Evolutionary conservation across 2,888 invertebrate genomes (phyloP).

Genomic region (Drosophila formosana): DNA sequence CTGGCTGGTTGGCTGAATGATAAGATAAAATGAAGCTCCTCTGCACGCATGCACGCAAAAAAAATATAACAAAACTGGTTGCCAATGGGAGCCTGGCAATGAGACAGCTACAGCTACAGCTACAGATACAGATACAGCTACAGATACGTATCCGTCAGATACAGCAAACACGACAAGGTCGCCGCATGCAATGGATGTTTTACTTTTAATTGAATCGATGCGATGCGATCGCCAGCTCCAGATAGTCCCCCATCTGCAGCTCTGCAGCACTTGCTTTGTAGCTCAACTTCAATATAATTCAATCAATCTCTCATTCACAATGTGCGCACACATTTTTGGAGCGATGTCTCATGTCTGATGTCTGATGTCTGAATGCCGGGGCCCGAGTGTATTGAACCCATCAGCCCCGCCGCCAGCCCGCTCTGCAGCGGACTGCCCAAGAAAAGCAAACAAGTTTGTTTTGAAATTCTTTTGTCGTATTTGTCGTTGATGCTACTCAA

Average conservation of each 20-base stretch:
- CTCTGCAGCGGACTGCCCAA: constrained; percentile 14
- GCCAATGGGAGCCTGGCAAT: constrained; percentile 55
- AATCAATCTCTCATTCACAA: constrained; percentile 62
- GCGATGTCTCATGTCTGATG: constrained; percentile 15
- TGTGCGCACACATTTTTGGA: constrained; percentile 34
- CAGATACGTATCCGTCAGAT: constrained; percentile 21
- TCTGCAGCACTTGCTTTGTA: constrained; percentile 1
- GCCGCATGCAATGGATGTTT: constrained; percentile 51
- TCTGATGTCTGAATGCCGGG: constrained; percentile 44
- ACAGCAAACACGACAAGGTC: constrained; percentile 64
- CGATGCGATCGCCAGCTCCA: constrained; percentile 22
- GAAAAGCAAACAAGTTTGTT: constrained; percentile 69
- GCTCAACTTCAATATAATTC: constrained; percentile 51
- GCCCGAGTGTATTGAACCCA: constrained; percentile 69
- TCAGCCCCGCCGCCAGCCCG: neutral
- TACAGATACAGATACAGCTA: constrained; percentile 44
- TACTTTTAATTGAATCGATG: constrained; percentile 54
- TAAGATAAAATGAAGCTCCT: constrained; percentile 63
- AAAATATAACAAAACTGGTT: constrained; percentile 53
- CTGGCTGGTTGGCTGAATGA: constrained; percentile 35
- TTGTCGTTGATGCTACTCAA: constrained; percentile 34
- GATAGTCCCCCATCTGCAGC: constrained; percentile 7
- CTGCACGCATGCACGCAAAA: constrained; percentile 19
- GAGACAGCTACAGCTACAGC: constrained; percentile 19
- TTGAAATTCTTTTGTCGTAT: constrained; percentile 67